Evolutionary conservation across 2,888 invertebrate genomes (phyloP).

Genomic region (Meandrusa payeni): DNA sequence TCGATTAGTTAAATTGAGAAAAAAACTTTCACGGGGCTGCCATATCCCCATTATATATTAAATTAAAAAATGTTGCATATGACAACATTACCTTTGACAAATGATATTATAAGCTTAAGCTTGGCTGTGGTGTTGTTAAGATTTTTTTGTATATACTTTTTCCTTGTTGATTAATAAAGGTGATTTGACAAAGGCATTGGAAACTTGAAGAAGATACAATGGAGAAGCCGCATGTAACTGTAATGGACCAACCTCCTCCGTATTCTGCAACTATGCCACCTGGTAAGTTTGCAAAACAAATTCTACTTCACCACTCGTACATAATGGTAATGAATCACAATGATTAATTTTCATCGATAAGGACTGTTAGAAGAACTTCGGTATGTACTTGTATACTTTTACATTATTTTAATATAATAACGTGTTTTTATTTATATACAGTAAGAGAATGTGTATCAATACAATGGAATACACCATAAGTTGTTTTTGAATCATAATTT

Average conservation of each 20-base stretch:
- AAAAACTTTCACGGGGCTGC: too few relatives aligned
- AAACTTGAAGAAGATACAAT: slow-evolving; percentile 32
- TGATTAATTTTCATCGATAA: slow-evolving; percentile 42
- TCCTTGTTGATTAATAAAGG: slow-evolving; percentile 4
- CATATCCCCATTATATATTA: too few relatives aligned
- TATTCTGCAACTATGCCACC: slow-evolving; percentile 67
- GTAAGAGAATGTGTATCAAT: too few relatives aligned
- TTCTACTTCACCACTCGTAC: slow-evolving; percentile 34
- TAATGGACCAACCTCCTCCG: slow-evolving; percentile 74
- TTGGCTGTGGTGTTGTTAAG: not conserved
- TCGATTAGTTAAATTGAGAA: not conserved
- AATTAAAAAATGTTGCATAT: too few relatives aligned
- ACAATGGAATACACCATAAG: too few relatives aligned
- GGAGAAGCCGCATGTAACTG: slow-evolving; percentile 53
- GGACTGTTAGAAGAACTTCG: slow-evolving; percentile 35
- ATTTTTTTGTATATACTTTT: slow-evolving; percentile 4
- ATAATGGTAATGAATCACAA: slow-evolving; percentile 48
- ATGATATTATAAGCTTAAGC: not conserved
- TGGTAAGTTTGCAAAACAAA: slow-evolving; percentile 43
- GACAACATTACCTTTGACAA: slow-evolving; percentile 9
- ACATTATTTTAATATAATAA: too few relatives aligned
- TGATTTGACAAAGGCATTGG: slow-evolving; percentile 4
- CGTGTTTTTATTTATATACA: too few relatives aligned
- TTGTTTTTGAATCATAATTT: too few relatives aligned
- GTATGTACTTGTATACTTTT: too few relatives aligned